Percentiles rank a stretch among this genome's conserved stretches.
Evolutionary conservation across 2,797 vertebrate genomes (phyloP).

Genomic region (Scolopax rusticola): DNA sequence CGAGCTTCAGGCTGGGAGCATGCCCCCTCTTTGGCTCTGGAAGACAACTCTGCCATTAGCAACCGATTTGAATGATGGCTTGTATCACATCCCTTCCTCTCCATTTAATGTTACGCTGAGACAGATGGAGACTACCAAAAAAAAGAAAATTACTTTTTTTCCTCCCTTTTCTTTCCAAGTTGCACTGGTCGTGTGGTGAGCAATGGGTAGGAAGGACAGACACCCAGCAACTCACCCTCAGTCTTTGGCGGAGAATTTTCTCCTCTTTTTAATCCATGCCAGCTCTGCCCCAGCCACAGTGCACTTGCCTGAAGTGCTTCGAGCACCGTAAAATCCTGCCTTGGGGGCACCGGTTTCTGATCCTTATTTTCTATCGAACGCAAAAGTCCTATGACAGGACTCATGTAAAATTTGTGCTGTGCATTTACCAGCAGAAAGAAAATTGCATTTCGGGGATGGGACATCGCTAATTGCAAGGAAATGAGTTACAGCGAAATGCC

Average conservation of each 20-base stretch:
- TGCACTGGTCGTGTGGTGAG: background rate
- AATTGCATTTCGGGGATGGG: conserved; percentile 54
- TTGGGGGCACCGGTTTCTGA: background rate
- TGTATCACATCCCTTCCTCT: background rate
- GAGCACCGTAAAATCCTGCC: conserved; percentile 5
- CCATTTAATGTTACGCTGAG: background rate
- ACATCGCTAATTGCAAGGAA: conserved; percentile 50
- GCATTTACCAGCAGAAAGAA: conserved; percentile 49
- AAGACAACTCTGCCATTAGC: background rate
- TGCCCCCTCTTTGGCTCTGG: background rate
- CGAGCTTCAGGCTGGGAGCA: background rate
- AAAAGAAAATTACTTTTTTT: background rate
- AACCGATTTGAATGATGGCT: background rate
- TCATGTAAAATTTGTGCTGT: background rate
- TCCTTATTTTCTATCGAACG: conserved; percentile 16
- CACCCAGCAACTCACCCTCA: background rate
- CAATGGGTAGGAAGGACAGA: background rate
- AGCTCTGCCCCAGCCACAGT: background rate
- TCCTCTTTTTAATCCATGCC: conserved; percentile 15
- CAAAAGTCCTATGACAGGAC: conserved; percentile 13
- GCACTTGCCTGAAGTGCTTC: background rate
- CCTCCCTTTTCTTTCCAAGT: background rate
- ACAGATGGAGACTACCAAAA: background rate
- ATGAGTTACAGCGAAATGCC: conserved; percentile 42
- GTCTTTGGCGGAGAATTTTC: background rate